Evolutionary conservation across 2,113 vertebrate genomes (phyloP).

Genomic region (Ageneiosus marmoratus): DNA sequence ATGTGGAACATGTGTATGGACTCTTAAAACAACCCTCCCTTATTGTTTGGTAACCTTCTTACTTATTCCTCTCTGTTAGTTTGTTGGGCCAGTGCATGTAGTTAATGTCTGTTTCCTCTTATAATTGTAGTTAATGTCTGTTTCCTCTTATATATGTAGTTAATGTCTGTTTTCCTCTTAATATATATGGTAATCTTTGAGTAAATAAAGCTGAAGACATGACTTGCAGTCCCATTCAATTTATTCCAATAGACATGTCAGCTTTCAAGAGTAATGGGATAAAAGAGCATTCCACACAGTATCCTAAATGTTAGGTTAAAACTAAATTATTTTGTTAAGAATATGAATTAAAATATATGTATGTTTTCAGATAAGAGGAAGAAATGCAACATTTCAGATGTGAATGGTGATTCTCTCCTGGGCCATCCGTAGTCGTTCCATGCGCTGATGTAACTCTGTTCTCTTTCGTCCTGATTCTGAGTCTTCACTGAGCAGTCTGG

Average conservation of each 20-base stretch:
- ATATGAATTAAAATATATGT: not conserved
- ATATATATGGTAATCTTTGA: not conserved
- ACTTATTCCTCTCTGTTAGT: too few species aligned
- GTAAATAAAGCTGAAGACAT: not conserved
- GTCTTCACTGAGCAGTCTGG: conserved; percentile 45
- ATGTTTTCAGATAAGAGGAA: not conserved
- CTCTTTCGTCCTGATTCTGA: conserved; percentile 35
- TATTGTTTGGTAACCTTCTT: too few species aligned
- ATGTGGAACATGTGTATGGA: too few species aligned
- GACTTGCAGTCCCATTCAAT: not conserved
- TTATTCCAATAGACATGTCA: not conserved
- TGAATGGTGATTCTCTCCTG: conserved; percentile 43
- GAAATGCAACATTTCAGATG: conserved; percentile 19
- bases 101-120: too few species aligned
- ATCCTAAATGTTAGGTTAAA: not conserved
- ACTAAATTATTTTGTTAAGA: not conserved
- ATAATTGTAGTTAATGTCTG: too few species aligned
- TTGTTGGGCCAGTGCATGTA: too few species aligned
- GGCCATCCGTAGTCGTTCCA: conserved; percentile 43
- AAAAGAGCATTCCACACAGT: not conserved
- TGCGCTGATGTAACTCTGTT: conserved; percentile 45
- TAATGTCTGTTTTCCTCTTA: not conserved
- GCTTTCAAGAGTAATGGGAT: not conserved
- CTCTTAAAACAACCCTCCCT: too few species aligned
- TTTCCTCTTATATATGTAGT: too few species aligned